These are phyloP conservation scores for Agonopterix heracliana DNA, from an alignment of 2,888 invertebrate genomes.

Conservation along the genomic window DNA sequence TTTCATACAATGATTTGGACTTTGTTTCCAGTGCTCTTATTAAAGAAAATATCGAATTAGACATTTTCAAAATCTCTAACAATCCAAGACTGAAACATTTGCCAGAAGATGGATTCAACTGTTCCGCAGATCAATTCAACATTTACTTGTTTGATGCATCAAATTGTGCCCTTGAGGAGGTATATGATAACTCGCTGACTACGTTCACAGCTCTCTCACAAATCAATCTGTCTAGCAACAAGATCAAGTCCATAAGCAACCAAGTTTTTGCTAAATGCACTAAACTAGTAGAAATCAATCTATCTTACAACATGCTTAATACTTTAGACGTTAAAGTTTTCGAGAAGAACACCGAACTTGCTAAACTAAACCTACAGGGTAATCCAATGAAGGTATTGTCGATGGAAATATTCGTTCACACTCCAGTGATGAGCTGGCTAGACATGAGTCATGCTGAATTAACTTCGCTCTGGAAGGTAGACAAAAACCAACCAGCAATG, in stretches of 20 bases:
- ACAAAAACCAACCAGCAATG: constrained; percentile 54
- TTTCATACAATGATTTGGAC: constrained; percentile 83
- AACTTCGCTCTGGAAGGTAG: constrained; percentile 79
- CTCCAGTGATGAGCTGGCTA: constrained; percentile 78
- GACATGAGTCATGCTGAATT: constrained; percentile 83
- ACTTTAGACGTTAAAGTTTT: constrained; percentile 79
- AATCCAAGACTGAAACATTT: constrained; percentile 81
- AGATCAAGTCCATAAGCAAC: constrained; percentile 71
- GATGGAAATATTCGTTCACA: constrained; percentile 79
- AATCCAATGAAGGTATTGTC: constrained; percentile 82
- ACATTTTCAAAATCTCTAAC: constrained; percentile 82
- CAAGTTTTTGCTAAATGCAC: constrained; percentile 73
- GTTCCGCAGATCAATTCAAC: constrained; percentile 76
- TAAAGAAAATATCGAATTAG: constrained; percentile 80
- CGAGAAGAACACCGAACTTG: constrained; percentile 79
- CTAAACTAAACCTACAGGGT: constrained; percentile 81
- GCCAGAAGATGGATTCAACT: constrained; percentile 80
- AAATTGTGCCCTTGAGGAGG: constrained; percentile 80
- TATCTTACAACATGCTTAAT: constrained; percentile 82
- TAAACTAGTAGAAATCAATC: constrained; percentile 81
- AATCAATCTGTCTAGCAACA: constrained; percentile 81
- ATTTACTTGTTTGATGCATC: constrained; percentile 84
- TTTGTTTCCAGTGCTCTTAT: constrained; percentile 82
- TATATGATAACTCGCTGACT: constrained; percentile 79
- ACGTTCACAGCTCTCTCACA: constrained; percentile 82